Evolutionary conservation across 2,797 vertebrate genomes (phyloP).

Genomic region (Anguilla obscura): DNA sequence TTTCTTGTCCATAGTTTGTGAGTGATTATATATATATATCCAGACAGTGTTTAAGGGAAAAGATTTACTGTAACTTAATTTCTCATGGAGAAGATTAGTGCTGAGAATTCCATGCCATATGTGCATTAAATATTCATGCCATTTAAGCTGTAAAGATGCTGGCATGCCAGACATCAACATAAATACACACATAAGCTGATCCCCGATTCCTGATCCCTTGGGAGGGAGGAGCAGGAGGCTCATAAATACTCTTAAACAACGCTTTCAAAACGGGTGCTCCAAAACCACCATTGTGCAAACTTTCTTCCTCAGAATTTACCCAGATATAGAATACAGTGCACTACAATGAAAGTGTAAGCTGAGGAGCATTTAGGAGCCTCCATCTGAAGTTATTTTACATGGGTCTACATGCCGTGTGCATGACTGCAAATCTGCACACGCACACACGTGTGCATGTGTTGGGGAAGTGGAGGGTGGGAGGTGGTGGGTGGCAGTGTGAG

Average conservation of each 20-base stretch:
- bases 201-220: conserved; percentile 6
- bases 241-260: background rate
- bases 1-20: background rate
- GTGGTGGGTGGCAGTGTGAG: background rate
- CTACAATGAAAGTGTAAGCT: background rate
- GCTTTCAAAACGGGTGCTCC: background rate
- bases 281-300: background rate
- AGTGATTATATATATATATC: background rate
- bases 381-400: too few relatives aligned
- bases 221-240: background rate
- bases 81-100: background rate
- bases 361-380: background rate
- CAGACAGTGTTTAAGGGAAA: conserved; percentile 20
- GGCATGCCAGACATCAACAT: conserved; percentile 14
- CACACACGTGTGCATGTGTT: background rate
- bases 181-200: conserved; percentile 23
- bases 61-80: conserved; percentile 3
- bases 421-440: background rate
- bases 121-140: conserved; percentile 24
- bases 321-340: too few relatives aligned
- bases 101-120: conserved; percentile 13
- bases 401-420: too few relatives aligned
- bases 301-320: background rate
- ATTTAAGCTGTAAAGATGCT: conserved; percentile 10
- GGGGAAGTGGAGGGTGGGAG: background rate